Evolutionary conservation across 53 echinoderm and acorn worm genomes (phyloP), one percentile per base, ranked within the genome.

Genomic region (Astropecten irregularis): DNA sequence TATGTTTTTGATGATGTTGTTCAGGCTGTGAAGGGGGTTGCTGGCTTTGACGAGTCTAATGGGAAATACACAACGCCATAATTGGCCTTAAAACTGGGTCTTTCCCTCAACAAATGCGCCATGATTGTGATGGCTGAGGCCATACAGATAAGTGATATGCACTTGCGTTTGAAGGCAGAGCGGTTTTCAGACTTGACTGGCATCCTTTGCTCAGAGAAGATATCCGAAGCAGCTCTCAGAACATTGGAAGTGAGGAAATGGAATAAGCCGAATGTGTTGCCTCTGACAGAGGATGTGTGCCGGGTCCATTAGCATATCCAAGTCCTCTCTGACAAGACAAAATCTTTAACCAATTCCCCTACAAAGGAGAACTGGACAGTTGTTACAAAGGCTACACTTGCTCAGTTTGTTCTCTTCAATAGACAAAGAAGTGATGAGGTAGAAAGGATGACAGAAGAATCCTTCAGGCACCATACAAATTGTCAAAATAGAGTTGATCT

Each of bases 81-180:
- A 16, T 76, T 87, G 27, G 91, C 86, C 21, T 28, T 82, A 13
- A 82, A 86, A 50, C 62, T 90, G 25, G 90, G 90, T 3, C 86
- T 81, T 52, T 72, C 81, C 25, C 27, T 90, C 49, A 60, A 56
- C 49, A 68, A 57, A 32, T 86, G 86, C 85, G 86, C 73, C 54
- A 46, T 58, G 34, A 90, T 90, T 64, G 68, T 81, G 6, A 82
- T 71, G 40, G 48, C 59, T 20, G 64, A 76, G 27, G 76, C 49
- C 73, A 58, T 47, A 14, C 48, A 71, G 31, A 30, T 16, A 18
- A 19, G 49, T 20, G 34, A 71, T 20, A 30, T 3, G 15, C 29
- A 20, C 6, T 49, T 70, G 2, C 71, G 50, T 48, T 5, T 11
- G 18, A 49, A 32, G 21, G 48, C 49, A 49, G 32, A 71, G 26